These are phyloP conservation scores for Enteromius treurensis DNA, from an alignment of 2,797 vertebrate species.

Conservation along the genomic window DNA sequence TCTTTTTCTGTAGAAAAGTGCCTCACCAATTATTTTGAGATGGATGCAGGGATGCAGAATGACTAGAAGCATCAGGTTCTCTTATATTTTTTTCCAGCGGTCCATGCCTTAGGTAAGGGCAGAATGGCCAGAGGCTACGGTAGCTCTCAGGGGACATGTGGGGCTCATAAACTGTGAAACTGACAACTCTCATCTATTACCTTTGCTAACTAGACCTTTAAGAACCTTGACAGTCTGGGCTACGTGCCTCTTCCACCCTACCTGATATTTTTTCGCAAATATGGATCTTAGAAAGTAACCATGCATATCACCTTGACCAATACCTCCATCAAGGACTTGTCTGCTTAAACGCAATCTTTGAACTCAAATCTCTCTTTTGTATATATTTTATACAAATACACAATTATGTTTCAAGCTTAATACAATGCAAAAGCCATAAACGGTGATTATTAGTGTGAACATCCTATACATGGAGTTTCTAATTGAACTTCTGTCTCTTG, in stretches of 20 bases:
- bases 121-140: constrained; percentile 99
- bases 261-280: constrained; percentile 84
- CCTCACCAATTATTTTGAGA: constrained; percentile 99
- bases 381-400: neutral
- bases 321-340: constrained; percentile 69
- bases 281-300: constrained; percentile 77
- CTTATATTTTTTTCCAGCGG: constrained; percentile 76
- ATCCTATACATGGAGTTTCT: constrained; percentile 38
- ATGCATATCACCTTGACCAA: constrained; percentile 57
- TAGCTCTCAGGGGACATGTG: constrained; percentile 90
- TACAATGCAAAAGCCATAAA: constrained; percentile 3
- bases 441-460: neutral
- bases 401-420: neutral
- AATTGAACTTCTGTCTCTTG: constrained; percentile 26
- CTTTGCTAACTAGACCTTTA: constrained; percentile 99
- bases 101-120: constrained; percentile 99
- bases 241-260: constrained; percentile 74
- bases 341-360: constrained; percentile 57
- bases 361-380: neutral
- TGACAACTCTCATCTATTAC: constrained; percentile 99
- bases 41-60: constrained; percentile 99
- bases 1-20: constrained; percentile 91
- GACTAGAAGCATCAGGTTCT: constrained; percentile 98
- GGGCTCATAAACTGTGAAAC: constrained; percentile 98
- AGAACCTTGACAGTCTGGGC: constrained; percentile 93